Percentiles rank a stretch among this genome's conserved stretches.
Conservation (phyloP, 2,113 vertebrate genomes). For the Alosa alosa region DNA sequence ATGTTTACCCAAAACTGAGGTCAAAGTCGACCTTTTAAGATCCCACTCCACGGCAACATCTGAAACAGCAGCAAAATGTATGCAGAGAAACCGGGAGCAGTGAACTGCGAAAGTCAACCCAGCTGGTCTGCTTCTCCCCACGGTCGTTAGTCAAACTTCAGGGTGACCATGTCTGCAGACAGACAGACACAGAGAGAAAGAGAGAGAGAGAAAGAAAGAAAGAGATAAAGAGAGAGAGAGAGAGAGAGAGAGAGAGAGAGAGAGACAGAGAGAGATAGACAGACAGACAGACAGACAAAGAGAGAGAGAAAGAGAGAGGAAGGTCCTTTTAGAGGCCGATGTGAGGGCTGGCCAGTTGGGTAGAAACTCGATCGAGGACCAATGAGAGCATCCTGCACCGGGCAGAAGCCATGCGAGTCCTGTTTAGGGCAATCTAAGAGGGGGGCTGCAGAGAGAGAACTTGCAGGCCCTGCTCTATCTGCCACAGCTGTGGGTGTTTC, state of each 20-base stretch:
- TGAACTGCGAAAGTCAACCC: neutral
- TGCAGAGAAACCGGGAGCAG: neutral
- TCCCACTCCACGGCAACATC: neutral
- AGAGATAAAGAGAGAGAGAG: too few species aligned
- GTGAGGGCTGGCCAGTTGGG: neutral
- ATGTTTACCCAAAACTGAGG: neutral
- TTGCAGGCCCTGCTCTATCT: conserved; percentile 22
- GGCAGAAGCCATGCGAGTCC: neutral
- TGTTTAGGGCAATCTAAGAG: conserved; percentile 9
- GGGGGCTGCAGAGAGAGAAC: neutral
- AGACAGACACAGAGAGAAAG: neutral
- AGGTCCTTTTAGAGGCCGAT: neutral
- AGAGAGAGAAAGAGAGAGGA: too few species aligned
- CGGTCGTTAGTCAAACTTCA: neutral
- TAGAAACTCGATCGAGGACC: neutral
- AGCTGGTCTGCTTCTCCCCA: neutral
- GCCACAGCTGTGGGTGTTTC: conserved; percentile 47
- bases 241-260: too few species aligned
- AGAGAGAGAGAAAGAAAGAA: too few species aligned
- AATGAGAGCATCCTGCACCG: neutral
- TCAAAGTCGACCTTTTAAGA: neutral
- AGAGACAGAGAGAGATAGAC: too few species aligned
- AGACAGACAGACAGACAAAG: neutral
- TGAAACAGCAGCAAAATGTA: neutral
- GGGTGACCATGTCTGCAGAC: neutral